Base-by-base conservation (phyloP, 1,140 invertebrate species). In the Drosophila orosa region DNA sequence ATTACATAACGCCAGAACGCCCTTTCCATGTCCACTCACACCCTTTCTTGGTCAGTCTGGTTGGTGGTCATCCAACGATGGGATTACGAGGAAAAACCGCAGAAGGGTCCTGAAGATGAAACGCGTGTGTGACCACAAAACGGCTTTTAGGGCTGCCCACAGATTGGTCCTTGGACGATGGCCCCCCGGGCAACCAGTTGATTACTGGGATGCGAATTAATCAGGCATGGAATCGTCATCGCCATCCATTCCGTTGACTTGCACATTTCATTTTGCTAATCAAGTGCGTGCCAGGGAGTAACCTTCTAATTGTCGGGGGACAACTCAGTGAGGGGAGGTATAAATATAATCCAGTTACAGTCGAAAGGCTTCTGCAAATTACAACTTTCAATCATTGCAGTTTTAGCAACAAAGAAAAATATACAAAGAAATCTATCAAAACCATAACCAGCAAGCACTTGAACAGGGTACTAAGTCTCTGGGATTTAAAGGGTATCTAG, bases 1-100 rank as follows among this genome's bases (percentile, higher is more conserved):
- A 89, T 87, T 87, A 89, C 73, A 89, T 73, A 87, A 87, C 75
- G 80, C 29, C 60, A 75, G 66, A 56, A 75, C 47, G 68, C 74
- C 56, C 48, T 60, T 56, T 61, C 52, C 57, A 58, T 63, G 78
- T 66, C 25, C 17, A 12, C 40, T 35, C 56, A 47, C 42, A 47
- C 37, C 31, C 24, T 47, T 47, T 42, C 61, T 42, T 33, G 58
- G 71, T 57, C 63, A 74, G 79, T 79, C 66, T 78, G 61, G 35
- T 37, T 39, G 55, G 58, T 39, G 55, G 58, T 72, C 69, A 74
- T 29, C 44, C 22, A 17, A 19, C 29, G 29, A 33, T 33, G 54
- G 54, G 72, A 66, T 67, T 76, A 60, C 33, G 24, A 35, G 22
- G 44, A 57, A 54, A 74, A 82, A 62, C 80, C 80, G 9, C 80